Evolutionary conservation across 1,140 invertebrate species (phyloP), one percentile per base, ranked within the genome.

Genomic region (Drosophila elegans): DNA sequence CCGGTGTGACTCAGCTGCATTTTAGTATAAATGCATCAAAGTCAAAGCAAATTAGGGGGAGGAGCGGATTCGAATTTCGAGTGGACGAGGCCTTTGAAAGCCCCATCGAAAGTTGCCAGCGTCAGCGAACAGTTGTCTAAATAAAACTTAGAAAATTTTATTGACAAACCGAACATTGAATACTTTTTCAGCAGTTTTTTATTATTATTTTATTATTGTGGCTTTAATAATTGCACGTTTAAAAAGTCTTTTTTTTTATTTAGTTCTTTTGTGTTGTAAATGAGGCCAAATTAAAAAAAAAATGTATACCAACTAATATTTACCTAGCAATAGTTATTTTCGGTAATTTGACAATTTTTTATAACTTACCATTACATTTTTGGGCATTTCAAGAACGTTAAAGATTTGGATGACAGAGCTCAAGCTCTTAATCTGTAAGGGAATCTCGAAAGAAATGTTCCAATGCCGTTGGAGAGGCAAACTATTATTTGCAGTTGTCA

Each of bases 401-500:
- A 32, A 32, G 10, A 32, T 4, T 55, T 13, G 29, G 29, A 32
- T 34, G 3, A n/a, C n/a, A 16, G 5, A 42, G 38, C 46, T 48
- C 4, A 66, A 66, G 46, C 13, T 12, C 46, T 63, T n/a, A 45
- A 29, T 56, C 3, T 29, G 6, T 27, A 0, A 45, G 67, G 36
- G 51, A 42, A 57, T 56, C 11, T 7, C 51, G 21, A 41, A 44
- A 51, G 29, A 45, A 38, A 41, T 66, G 39, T 76, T 68, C 42
- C 56, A 57, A 59, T 69, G 36, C 52, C 56, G 34, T 25, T n/a
- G 27, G 36, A 53, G 57, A 16, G 49, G 34, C 44, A 45, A 80
- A 89, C 83, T 88, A 88, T 88, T 88, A 88, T 88, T 88, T 88
- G 84, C 83, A 86, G 83, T 88, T 88, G 83, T 73, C 82, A 81